These are phyloP conservation scores for Littorina saxatilis DNA, from an alignment of 1,140 invertebrate species.

Conservation along the genomic window DNA sequence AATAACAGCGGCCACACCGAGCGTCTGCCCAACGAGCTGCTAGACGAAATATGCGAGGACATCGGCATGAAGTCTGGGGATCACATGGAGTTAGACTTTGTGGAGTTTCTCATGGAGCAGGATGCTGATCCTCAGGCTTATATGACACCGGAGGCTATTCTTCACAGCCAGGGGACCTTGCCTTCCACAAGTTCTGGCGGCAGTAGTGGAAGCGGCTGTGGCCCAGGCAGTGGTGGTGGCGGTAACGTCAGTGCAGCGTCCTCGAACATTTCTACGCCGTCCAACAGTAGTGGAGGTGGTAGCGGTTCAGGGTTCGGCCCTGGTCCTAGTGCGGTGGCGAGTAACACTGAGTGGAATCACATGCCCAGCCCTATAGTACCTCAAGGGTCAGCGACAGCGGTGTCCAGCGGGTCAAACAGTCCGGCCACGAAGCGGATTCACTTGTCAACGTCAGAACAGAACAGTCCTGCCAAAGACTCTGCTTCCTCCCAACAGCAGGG, in stretches of 20 bases:
- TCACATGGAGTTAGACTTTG: conserved; percentile 73
- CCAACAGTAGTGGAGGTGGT: conserved; percentile 29
- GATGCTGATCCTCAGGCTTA: conserved; percentile 68
- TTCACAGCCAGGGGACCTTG: conserved; percentile 27
- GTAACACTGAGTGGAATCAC: conserved; percentile 31
- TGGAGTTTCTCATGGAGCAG: conserved; percentile 73
- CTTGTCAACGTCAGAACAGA: conserved; percentile 62
- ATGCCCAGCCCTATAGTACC: conserved; percentile 41
- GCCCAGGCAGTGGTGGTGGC: conserved; percentile 33
- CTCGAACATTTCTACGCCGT: conserved; percentile 35
- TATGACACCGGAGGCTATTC: conserved; percentile 67
- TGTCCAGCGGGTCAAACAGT: conserved; percentile 64
- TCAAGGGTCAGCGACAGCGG: conserved; percentile 42
- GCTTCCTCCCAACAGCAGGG: conserved; percentile 48
- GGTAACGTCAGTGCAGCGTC: conserved; percentile 34
- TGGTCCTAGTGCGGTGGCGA: neutral
- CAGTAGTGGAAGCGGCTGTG: conserved; percentile 43
- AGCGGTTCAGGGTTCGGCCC: conserved; percentile 19
- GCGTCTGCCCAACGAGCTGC: conserved; percentile 73
- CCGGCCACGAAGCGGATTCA: conserved; percentile 68
- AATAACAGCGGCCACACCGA: conserved; percentile 57
- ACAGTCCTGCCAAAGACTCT: conserved; percentile 59
- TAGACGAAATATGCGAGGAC: conserved; percentile 75
- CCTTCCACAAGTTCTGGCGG: conserved; percentile 38
- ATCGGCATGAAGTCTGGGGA: conserved; percentile 74